phyloP scores from a whole-genome alignment of 1,140 invertebrate species.

The Drosophila varians region DNA sequence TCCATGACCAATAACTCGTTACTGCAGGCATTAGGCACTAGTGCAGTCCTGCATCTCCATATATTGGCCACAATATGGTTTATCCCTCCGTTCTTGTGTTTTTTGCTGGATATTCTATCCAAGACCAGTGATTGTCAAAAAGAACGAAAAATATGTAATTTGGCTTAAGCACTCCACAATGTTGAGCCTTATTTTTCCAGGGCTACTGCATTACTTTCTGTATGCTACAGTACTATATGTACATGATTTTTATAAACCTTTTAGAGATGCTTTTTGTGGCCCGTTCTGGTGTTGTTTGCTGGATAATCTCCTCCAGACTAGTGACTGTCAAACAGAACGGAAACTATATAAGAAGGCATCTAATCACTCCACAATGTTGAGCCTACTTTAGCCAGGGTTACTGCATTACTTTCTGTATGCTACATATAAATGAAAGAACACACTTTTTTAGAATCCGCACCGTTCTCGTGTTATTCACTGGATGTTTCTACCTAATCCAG shows the following conservation, averaged over 20 bases:
- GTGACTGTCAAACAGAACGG: conserved; percentile 79
- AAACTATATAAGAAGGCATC: conserved; percentile 39
- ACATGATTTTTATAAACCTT: too few species aligned
- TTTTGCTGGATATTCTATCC: conserved; percentile 44
- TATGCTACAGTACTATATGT: too few species aligned
- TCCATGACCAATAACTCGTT: conserved; percentile 75
- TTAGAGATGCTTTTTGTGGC: too few species aligned
- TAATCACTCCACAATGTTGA: conserved; percentile 54
- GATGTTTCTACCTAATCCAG: conserved; percentile 36
- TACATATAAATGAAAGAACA: conserved; percentile 22
- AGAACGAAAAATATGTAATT: conserved; percentile 60
- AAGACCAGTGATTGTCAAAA: conserved; percentile 75
- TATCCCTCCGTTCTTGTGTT: conserved; percentile 66
- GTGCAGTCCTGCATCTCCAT: conserved; percentile 72
- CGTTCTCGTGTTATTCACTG: conserved; percentile 76
- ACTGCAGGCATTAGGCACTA: conserved; percentile 57
- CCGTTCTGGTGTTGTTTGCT: too few species aligned
- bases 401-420: conserved; percentile 52
- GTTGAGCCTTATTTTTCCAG: conserved; percentile 28
- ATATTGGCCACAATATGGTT: conserved; percentile 66
- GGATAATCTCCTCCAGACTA: conserved; percentile 39
- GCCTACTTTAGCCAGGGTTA: conserved; percentile 22
- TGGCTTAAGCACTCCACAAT: conserved; percentile 53
- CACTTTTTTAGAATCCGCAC: neutral
- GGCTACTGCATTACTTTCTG: conserved; percentile 54